phyloP scores from a whole-genome alignment of 35 echinoderm and acorn worm species.

The Heliocidaris tuberculata region DNA sequence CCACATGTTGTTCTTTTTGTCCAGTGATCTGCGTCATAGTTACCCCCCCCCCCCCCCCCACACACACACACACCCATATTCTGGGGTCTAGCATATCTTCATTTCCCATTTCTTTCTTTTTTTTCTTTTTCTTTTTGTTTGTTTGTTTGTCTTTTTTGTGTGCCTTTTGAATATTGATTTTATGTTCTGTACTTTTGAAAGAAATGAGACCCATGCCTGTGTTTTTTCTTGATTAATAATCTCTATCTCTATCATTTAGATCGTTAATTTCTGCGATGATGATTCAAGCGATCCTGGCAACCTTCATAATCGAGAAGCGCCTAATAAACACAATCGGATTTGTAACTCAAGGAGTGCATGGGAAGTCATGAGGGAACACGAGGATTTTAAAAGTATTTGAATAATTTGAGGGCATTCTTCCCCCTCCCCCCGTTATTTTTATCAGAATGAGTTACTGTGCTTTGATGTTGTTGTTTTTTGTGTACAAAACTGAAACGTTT shows the following conservation, averaged over 20 bases:
- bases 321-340: conserved; percentile 65
- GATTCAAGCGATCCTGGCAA: conserved; percentile 30
- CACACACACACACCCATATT: neutral
- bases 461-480: too few relatives aligned
- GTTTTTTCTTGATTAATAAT: neutral
- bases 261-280: conserved; percentile 67
- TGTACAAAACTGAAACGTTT: too few relatives aligned
- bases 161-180: neutral
- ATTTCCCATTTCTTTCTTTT: neutral
- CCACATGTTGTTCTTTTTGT: too few relatives aligned
- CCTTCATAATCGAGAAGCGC: conserved; percentile 58
- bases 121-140: too few relatives aligned
- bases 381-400: conserved; percentile 54
- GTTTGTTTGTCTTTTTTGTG: too few relatives aligned
- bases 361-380: conserved; percentile 42
- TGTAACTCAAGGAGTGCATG: conserved; percentile 41
- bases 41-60: neutral
- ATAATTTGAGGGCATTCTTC: too few relatives aligned
- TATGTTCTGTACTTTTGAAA: neutral
- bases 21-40: too few relatives aligned
- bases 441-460: too few relatives aligned
- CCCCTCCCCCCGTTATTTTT: too few relatives aligned
- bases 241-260: conserved; percentile 14
- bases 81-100: neutral
- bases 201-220: neutral